Percentiles rank a stretch among this genome's conserved stretches.
Evolutionary conservation across 2,113 vertebrate species (phyloP).

Genomic region (Apistogramma diplotaenia): DNA sequence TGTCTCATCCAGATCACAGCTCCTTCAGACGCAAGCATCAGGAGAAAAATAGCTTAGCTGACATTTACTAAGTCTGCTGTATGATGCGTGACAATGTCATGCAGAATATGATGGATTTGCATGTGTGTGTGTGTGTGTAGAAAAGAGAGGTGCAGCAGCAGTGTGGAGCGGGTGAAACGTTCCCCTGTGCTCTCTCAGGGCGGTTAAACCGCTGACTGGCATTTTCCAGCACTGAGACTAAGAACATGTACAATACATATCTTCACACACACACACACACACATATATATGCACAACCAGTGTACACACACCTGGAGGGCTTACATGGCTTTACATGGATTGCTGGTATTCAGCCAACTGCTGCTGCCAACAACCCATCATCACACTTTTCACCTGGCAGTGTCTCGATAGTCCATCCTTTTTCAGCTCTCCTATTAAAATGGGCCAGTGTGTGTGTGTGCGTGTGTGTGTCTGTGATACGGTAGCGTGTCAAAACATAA

Average conservation of each 20-base stretch:
- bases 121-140: background rate
- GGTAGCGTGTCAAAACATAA: conserved; percentile 43
- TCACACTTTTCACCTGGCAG: conserved; percentile 62
- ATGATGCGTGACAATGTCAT: background rate
- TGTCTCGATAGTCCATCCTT: conserved; percentile 54
- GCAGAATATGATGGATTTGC: background rate
- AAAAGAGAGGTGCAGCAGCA: background rate
- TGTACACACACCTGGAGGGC: conserved; percentile 45
- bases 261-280: background rate
- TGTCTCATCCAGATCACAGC: conserved; percentile 1
- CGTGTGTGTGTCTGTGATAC: background rate
- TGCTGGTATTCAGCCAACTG: conserved; percentile 55
- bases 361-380: conserved; percentile 65
- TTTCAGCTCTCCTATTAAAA: conserved; percentile 47
- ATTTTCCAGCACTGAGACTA: conserved; percentile 39
- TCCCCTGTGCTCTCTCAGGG: conserved; percentile 29
- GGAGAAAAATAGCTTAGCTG: background rate
- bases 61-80: background rate
- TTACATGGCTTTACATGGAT: conserved; percentile 62
- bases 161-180: conserved; percentile 24
- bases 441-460: conserved; percentile 3
- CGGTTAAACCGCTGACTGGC: conserved; percentile 54
- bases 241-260: conserved; percentile 30
- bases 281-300: background rate
- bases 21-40: background rate